Percentiles rank a stretch among this genome's conserved stretches.
These are phyloP conservation scores for Passerina amoena DNA, from an alignment of 2,113 vertebrate species.

Conservation along the genomic window DNA sequence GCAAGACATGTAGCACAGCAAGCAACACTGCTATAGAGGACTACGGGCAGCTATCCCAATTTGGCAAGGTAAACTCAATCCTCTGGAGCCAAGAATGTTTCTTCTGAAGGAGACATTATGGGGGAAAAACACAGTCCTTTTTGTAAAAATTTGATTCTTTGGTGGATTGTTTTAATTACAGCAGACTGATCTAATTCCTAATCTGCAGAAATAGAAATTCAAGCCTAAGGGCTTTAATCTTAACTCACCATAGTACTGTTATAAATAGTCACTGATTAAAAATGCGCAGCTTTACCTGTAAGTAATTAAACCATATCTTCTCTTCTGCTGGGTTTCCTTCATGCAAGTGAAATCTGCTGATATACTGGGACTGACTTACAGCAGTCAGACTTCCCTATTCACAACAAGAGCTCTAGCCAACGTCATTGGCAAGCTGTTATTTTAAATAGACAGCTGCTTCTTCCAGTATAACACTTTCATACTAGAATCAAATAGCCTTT, in stretches of 20 bases:
- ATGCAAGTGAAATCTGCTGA: background rate
- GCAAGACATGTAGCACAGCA: background rate
- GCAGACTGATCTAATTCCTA: background rate
- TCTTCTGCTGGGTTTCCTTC: background rate
- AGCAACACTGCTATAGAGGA: background rate
- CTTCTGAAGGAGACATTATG: background rate
- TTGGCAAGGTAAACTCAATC: background rate
- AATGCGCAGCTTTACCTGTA: accelerated
- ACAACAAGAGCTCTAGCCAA: background rate
- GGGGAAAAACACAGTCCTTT: accelerated
- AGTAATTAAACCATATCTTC: background rate
- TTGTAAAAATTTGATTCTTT: background rate
- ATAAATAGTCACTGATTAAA: background rate
- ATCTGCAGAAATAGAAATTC: background rate
- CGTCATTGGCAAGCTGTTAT: background rate
- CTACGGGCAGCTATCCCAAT: background rate
- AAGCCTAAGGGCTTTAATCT: background rate
- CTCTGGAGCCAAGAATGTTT: background rate
- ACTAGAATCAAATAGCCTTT: background rate
- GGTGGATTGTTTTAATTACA: background rate
- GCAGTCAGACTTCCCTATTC: background rate
- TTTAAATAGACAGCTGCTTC: background rate
- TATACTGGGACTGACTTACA: background rate
- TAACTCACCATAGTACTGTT: background rate
- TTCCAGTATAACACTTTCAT: background rate